Evolutionary conservation across 2,797 vertebrate genomes (phyloP).

Genomic region (Leptodactylus fallax): DNA sequence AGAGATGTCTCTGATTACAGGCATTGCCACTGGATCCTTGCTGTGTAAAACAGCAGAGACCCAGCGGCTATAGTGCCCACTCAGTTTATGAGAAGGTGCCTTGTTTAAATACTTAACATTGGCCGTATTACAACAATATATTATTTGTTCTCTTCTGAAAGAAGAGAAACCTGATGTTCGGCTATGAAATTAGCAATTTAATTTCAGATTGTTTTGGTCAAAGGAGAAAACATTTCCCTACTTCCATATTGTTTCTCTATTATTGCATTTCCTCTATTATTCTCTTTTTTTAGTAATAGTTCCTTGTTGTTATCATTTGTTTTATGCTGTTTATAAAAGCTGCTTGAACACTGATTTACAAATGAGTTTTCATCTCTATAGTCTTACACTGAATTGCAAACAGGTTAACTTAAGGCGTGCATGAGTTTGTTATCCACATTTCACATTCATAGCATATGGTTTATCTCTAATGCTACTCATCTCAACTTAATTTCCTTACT

Average conservation of each 20-base stretch:
- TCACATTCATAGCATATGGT: slow-evolving; percentile 50
- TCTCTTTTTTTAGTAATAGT: background rate
- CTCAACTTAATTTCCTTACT: slow-evolving; percentile 49
- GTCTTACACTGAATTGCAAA: background rate
- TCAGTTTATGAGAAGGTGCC: too few relatives aligned
- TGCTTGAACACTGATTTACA: background rate
- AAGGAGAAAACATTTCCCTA: background rate
- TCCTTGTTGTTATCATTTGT: background rate
- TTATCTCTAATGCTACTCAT: slow-evolving; percentile 36
- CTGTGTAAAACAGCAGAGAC: too few relatives aligned
- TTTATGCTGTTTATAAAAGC: background rate
- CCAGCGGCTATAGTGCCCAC: too few relatives aligned
- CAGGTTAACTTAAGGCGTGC: background rate
- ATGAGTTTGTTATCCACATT: slow-evolving; percentile 29
- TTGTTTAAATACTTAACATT: too few relatives aligned
- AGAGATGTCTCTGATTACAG: too few relatives aligned
- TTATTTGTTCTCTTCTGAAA: too few relatives aligned
- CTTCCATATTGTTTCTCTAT: background rate
- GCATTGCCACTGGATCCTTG: too few relatives aligned
- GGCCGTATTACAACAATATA: too few relatives aligned
- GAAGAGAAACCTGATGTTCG: too few relatives aligned
- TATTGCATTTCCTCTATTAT: background rate
- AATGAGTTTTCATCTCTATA: background rate
- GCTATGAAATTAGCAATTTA: background rate
- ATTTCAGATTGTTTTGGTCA: background rate